phyloP scores from a whole-genome alignment of 2,888 invertebrate genomes.

The Dorcus hopei region DNA sequence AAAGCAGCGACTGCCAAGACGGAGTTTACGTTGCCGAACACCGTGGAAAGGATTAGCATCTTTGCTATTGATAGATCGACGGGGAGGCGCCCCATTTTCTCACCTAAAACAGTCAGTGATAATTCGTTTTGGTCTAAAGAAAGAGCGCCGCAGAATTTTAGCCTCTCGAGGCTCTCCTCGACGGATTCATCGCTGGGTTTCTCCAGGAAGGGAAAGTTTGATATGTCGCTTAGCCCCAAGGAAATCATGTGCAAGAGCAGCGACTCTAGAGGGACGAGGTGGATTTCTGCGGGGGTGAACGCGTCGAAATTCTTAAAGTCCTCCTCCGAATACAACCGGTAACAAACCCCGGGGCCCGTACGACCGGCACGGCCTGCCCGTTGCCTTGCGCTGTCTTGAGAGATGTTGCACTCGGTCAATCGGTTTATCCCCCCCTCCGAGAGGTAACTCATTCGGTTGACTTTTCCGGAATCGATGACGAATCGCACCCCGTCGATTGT shows the following conservation, averaged over 20 bases:
- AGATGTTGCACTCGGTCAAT: slow-evolving; percentile 93
- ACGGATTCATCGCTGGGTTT: slow-evolving; percentile 81
- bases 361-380: slow-evolving; percentile 93
- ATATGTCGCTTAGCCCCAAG: slow-evolving; percentile 86
- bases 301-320: slow-evolving; percentile 76
- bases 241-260: slow-evolving; percentile 89
- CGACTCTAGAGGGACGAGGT: slow-evolving; percentile 90
- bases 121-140: slow-evolving; percentile 64
- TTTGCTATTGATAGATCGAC: slow-evolving; percentile 95
- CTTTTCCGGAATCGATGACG: slow-evolving; percentile 93
- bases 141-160: slow-evolving; percentile 82
- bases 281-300: slow-evolving; percentile 90
- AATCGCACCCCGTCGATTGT: slow-evolving; percentile 98
- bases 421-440: slow-evolving; percentile 85
- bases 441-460: slow-evolving; percentile 96
- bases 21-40: slow-evolving; percentile 85
- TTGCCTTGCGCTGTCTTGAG: slow-evolving; percentile 96
- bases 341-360: slow-evolving; percentile 94
- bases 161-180: slow-evolving; percentile 79
- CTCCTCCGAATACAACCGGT: slow-evolving; percentile 80
- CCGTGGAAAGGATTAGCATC: slow-evolving; percentile 88
- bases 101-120: slow-evolving; percentile 76
- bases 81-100: slow-evolving; percentile 82
- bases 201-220: slow-evolving; percentile 93
- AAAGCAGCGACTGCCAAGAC: slow-evolving; percentile 87